Base-by-base conservation (phyloP, 2,888 invertebrate species). In the Xanthorhoe spadicearia region DNA sequence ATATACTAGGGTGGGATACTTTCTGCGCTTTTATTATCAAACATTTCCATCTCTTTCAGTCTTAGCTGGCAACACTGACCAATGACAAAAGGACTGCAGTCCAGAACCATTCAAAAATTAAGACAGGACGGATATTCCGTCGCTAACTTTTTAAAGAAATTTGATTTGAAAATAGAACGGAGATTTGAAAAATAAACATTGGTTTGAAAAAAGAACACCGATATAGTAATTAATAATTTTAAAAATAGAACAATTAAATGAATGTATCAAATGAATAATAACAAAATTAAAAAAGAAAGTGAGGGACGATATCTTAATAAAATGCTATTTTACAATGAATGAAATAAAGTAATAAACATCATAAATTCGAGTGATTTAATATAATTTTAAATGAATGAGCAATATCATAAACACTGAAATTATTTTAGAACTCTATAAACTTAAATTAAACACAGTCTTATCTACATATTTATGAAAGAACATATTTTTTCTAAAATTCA, bases 1-100 rank as follows among this genome's bases (percentile, higher is more conserved):
- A 83, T 75, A 81, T 75, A 67, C 84, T 87, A 87, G 87, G 89
- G 88, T 89, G 89, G 91, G 89, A 86, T 87, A 80, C 83, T 82
- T 83, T 85, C 80, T 79, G 78, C 81, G 77, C 77, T 79, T 79
- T 78, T 72, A 64, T 56, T 52, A 60, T 38, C 61, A 55, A 63
- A 64, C 59, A 19, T 62, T 64, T 60, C 58, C 49, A 71, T 77
- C 75, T 79, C 67, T 76, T 81, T 86, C 87, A 87, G 86, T 89
- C 88, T 86, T 85, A 82, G 83, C 83, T 85, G 84, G 86, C 86
- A 87, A 86, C 85, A 87, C 85, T 84, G 86, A 87, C 15, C 17
- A 48, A 32, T 17, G 28, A 49, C 66, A 67, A 46, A 66, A 71
- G 17, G 64, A 18, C 32, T 32, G 5, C 32, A 43, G 38, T 43